These are phyloP conservation scores for Bombus waltoni DNA, from an alignment of 1,140 invertebrate genomes.

Conservation along the genomic window DNA sequence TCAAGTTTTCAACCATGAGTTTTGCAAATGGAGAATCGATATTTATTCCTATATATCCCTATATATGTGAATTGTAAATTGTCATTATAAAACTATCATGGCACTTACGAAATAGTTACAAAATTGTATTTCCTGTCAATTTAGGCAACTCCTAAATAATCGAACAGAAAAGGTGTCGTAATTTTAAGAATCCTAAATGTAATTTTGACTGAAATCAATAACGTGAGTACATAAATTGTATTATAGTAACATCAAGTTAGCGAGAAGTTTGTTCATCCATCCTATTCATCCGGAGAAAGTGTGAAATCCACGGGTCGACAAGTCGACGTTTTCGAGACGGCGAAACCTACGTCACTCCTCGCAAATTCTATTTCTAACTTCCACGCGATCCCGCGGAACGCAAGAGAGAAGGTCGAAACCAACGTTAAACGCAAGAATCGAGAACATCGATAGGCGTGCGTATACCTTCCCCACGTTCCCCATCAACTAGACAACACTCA, in stretches of 20 bases:
- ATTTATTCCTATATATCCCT: background rate
- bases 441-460: background rate
- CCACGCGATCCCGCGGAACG: slow-evolving; percentile 63
- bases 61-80: background rate
- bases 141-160: background rate
- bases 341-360: slow-evolving; percentile 60
- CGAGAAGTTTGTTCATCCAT: background rate
- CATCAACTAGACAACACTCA: background rate
- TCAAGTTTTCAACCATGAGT: no score
- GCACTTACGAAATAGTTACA: background rate
- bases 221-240: background rate
- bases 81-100: background rate
- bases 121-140: background rate
- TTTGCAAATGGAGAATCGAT: no score
- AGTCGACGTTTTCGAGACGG: background rate
- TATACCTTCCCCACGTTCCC: background rate
- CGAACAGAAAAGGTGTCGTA: no score
- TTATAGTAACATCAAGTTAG: background rate
- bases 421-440: slow-evolving; percentile 12
- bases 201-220: background rate
- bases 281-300: background rate
- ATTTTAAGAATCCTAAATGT: background rate
- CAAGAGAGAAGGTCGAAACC: slow-evolving; percentile 31
- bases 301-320: slow-evolving; percentile 5
- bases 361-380: slow-evolving; percentile 73